Conservation (phyloP, 2,113 vertebrate genomes). For the Aleadryas rufinucha region DNA sequence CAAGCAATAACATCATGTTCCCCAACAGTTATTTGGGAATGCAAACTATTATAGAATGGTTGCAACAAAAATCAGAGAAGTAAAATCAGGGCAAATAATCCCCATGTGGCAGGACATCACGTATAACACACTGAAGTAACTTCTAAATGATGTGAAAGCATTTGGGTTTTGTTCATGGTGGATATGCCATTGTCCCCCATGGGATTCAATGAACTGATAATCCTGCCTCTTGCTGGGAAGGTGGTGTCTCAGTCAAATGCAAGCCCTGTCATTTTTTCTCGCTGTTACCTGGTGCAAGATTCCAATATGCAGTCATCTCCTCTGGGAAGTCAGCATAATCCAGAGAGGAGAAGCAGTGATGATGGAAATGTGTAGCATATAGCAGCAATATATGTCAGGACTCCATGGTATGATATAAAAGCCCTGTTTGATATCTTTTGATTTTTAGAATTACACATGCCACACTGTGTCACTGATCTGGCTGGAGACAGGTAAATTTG, state of each 20-base stretch:
- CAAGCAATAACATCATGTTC: not conserved
- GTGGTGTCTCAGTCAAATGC: not conserved
- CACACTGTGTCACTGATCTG: not conserved
- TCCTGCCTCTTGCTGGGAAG: not conserved
- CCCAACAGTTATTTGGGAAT: not conserved
- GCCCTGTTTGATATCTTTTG: not conserved
- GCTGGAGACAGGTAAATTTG: not conserved
- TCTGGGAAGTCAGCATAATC: not conserved
- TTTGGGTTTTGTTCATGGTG: not conserved
- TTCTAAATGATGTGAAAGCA: not conserved
- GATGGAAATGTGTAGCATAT: not conserved
- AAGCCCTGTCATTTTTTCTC: not conserved
- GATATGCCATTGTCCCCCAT: not conserved
- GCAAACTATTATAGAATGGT: not conserved
- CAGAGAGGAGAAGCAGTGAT: not conserved
- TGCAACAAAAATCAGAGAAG: not conserved
- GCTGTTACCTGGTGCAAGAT: not conserved
- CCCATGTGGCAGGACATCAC: not conserved
- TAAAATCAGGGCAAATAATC: not conserved
- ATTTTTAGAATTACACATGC: not conserved
- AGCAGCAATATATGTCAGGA: not conserved
- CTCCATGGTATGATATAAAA: not conserved
- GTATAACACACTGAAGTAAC: not conserved
- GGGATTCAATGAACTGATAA: conserved; percentile 9
- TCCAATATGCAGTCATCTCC: not conserved